Evolutionary conservation across 2,888 invertebrate species (phyloP).

Genomic region (Digitonthophagus gazella): DNA sequence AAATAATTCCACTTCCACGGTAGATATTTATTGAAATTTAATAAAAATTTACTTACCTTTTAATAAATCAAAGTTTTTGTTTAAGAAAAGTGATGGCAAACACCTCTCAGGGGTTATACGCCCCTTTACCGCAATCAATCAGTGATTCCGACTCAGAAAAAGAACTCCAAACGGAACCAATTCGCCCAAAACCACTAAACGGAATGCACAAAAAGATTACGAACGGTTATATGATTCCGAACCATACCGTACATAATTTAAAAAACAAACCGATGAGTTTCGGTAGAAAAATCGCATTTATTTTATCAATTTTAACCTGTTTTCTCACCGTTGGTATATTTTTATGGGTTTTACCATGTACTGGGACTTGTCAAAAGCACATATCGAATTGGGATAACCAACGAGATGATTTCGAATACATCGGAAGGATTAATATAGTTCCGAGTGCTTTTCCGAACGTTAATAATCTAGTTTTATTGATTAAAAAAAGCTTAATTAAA

Average conservation of each 20-base stretch:
- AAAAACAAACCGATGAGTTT: constrained; percentile 58
- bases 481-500: constrained; percentile 66
- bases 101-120: constrained; percentile 60
- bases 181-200: constrained; percentile 33
- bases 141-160: constrained; percentile 78
- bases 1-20: too few relatives aligned
- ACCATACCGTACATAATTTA: constrained; percentile 35
- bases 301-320: constrained; percentile 69
- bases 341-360: constrained; percentile 74
- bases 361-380: constrained; percentile 65
- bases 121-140: constrained; percentile 74
- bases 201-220: constrained; percentile 31
- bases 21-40: too few relatives aligned
- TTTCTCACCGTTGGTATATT: constrained; percentile 70
- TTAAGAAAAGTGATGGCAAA: constrained; percentile 40
- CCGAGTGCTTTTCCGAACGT: constrained; percentile 63
- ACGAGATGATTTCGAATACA: constrained; percentile 67
- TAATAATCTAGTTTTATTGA: constrained; percentile 71
- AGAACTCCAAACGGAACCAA: constrained; percentile 54
- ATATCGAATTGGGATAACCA: constrained; percentile 68
- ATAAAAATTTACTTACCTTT: too few relatives aligned
- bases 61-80: too few relatives aligned
- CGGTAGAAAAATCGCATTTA: constrained; percentile 65
- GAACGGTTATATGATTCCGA: constrained; percentile 34
- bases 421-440: constrained; percentile 68